These are phyloP conservation scores for Onchidella celtica DNA, from an alignment of 2,888 invertebrate genomes.

Conservation along the genomic window DNA sequence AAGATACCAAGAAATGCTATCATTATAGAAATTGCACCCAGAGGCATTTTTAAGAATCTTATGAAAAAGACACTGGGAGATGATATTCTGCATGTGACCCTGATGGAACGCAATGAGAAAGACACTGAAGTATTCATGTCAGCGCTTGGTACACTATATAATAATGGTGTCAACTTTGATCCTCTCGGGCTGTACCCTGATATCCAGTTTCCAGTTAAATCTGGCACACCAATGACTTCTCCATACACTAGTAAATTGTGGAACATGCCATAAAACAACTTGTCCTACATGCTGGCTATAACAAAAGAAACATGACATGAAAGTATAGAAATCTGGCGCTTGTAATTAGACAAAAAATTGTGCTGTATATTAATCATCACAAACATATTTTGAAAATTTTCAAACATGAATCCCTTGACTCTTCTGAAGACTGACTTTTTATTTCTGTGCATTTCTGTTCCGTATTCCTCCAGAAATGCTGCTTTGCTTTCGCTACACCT, in stretches of 20 bases:
- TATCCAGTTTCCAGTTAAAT: background rate
- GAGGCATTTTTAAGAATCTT: slow-evolving; percentile 95
- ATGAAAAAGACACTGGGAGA: slow-evolving; percentile 90
- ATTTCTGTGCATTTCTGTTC: no score
- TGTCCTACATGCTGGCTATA: no score
- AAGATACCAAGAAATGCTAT: slow-evolving; percentile 93
- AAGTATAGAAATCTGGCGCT: no score
- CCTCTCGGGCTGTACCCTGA: background rate
- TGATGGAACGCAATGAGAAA: slow-evolving; percentile 90
- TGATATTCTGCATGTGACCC: slow-evolving; percentile 88
- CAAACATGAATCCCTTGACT: no score
- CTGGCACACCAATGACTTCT: background rate
- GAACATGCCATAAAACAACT: background rate
- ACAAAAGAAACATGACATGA: no score
- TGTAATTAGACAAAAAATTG: no score
- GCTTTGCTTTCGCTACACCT: no score
- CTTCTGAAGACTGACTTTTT: no score
- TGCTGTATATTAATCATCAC: no score
- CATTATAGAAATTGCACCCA: slow-evolving; percentile 96
- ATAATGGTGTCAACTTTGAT: background rate
- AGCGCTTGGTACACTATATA: slow-evolving; percentile 85
- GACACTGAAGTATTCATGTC: slow-evolving; percentile 88
- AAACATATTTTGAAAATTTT: no score
- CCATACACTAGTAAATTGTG: background rate
- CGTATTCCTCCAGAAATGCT: no score